Evolutionary conservation across 2,113 vertebrate genomes (phyloP).

Genomic region (Nesoenas mayeri): DNA sequence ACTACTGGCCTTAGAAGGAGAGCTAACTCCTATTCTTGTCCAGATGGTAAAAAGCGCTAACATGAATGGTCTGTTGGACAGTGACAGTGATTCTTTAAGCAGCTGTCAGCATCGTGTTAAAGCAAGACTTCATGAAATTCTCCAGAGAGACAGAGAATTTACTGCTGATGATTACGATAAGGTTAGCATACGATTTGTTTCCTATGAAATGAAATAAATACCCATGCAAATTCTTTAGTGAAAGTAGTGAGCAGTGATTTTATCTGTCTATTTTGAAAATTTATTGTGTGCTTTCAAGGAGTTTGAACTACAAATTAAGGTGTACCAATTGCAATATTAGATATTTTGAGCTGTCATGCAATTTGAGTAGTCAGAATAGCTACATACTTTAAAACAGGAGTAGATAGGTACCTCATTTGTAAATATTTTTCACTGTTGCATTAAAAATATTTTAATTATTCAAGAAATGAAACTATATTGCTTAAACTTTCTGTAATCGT

Average conservation of each 20-base stretch:
- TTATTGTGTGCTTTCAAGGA: not conserved
- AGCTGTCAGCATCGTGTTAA: conserved; percentile 90
- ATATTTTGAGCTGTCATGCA: not conserved
- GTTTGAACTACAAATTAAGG: not conserved
- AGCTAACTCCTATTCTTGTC: conserved; percentile 89
- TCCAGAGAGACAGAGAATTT: conserved; percentile 88
- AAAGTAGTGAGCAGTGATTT: not conserved
- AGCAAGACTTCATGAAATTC: conserved; percentile 87
- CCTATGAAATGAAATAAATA: not conserved
- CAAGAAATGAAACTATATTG: not conserved
- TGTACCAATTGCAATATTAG: not conserved
- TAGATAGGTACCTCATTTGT: not conserved
- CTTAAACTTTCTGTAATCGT: not conserved
- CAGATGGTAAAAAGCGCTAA: conserved; percentile 94
- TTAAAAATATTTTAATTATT: not conserved
- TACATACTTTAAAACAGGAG: not conserved
- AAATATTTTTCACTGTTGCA: not conserved
- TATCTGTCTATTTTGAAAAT: not conserved
- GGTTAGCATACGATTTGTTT: conserved; percentile 65
- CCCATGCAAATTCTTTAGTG: not conserved
- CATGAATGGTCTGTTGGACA: conserved; percentile 91
- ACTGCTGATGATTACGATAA: conserved; percentile 86
- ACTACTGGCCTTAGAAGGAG: conserved; percentile 86
- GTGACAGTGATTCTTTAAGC: conserved; percentile 87
- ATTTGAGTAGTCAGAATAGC: not conserved